A percentile compares a stretch with the other conserved stretches of the same genome.
phyloP scores from a whole-genome alignment of 2,797 vertebrate genomes.

The Halcyon leucocephala region DNA sequence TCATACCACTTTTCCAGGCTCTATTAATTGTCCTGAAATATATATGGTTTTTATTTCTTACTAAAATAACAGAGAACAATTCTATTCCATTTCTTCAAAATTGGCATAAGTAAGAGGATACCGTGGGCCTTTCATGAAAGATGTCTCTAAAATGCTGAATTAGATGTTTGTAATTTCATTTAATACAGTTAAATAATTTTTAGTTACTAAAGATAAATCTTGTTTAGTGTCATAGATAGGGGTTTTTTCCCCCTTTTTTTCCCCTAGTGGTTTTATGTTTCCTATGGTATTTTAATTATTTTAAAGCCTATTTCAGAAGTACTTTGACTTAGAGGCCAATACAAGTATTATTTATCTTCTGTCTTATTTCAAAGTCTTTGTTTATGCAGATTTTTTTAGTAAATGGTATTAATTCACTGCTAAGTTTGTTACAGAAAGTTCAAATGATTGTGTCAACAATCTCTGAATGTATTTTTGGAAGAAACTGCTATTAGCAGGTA shows the following conservation, averaged over 20 bases:
- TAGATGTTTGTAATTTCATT: not conserved
- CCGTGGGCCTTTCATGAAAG: not conserved
- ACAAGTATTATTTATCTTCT: not conserved
- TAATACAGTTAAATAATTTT: not conserved
- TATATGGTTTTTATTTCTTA: not conserved
- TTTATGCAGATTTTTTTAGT: not conserved
- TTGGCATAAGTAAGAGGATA: not conserved
- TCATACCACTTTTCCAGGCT: not conserved
- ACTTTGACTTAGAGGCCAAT: not conserved
- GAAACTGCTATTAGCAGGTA: not conserved
- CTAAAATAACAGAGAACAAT: not conserved
- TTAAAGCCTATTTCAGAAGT: not conserved
- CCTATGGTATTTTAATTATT: not conserved
- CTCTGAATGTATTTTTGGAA: not conserved
- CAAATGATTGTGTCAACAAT: not conserved
- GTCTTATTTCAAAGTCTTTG: not conserved
- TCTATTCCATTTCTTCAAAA: not conserved
- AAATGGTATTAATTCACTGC: too few relatives aligned
- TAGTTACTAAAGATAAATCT: not conserved
- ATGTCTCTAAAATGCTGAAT: not conserved
- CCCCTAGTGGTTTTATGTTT: not conserved
- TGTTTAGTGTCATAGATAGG: not conserved
- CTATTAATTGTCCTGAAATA: not conserved
- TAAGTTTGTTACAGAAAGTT: not conserved
- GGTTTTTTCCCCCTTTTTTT: not conserved